Evolutionary conservation across 2,113 vertebrate genomes (phyloP).

Genomic region (Cricetomys ansorgei): DNA sequence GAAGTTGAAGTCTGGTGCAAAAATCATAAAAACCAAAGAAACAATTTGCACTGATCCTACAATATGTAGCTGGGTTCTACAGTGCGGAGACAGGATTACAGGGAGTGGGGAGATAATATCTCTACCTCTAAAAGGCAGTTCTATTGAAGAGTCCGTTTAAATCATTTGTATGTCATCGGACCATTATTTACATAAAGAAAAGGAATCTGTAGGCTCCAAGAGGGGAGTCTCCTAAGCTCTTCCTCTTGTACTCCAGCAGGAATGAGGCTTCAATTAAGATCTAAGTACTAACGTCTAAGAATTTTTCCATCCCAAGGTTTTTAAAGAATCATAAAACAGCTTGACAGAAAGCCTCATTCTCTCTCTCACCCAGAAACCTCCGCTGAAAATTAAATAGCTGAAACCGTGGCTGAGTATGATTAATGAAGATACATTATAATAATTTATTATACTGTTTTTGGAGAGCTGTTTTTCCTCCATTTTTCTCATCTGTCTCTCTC

Average conservation of each 20-base stretch:
- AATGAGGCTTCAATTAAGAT: slow-evolving; percentile 64
- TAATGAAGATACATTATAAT: slow-evolving; percentile 76
- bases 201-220: not conserved
- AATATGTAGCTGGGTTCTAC: slow-evolving; percentile 6
- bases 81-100: not conserved
- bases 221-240: not conserved
- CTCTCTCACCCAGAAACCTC: slow-evolving; percentile 71
- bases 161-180: not conserved
- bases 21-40: slow-evolving; percentile 50
- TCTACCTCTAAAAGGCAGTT: not conserved
- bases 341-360: slow-evolving; percentile 75
- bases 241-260: not conserved
- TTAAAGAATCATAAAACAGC: slow-evolving; percentile 78
- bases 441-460: slow-evolving; percentile 77
- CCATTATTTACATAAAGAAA: slow-evolving; percentile 21
- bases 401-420: slow-evolving; percentile 55
- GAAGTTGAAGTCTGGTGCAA: slow-evolving; percentile 73
- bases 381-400: slow-evolving; percentile 77
- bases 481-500: slow-evolving; percentile 80
- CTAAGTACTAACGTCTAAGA: slow-evolving; percentile 60
- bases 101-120: not conserved
- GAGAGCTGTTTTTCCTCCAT: slow-evolving; percentile 69
- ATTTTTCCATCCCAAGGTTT: slow-evolving; percentile 69
- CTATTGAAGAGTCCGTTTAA: slow-evolving; percentile 2
- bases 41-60: slow-evolving; percentile 17